phyloP scores from a whole-genome alignment of 1,140 invertebrate species.

The Alviniconcha marisindica region DNA sequence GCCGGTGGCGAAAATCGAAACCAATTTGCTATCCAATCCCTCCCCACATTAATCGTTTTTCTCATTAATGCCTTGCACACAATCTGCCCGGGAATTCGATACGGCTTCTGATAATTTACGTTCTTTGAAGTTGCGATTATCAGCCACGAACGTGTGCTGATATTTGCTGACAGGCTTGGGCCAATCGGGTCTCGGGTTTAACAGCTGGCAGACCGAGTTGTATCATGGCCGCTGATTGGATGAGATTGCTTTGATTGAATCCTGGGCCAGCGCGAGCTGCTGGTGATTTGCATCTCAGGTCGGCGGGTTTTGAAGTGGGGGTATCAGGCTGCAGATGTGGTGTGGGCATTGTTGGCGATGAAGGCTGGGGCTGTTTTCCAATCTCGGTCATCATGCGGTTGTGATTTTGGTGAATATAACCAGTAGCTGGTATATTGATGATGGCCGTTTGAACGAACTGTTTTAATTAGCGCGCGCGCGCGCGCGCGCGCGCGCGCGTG shows the following conservation, averaged over 20 bases:
- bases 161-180: constrained; percentile 12
- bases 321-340: no score
- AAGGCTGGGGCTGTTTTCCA: no score
- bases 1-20: constrained; percentile 15
- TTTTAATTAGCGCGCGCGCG: no score
- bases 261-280: no score
- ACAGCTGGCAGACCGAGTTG: neutral
- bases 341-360: no score
- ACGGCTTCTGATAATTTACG: neutral
- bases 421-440: no score
- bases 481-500: no score
- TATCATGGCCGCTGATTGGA: neutral
- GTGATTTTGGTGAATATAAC: no score
- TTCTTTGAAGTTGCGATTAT: constrained; percentile 6
- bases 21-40: constrained; percentile 13
- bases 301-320: no score
- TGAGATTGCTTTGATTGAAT: neutral
- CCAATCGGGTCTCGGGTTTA: constrained; percentile 22
- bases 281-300: no score
- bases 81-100: neutral
- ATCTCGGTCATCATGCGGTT: no score
- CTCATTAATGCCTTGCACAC: neutral
- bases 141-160: neutral
- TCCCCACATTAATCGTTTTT: neutral
- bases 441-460: no score